Base-by-base conservation (phyloP, 1,140 invertebrate species). In the Condylostylus longicornis region DNA sequence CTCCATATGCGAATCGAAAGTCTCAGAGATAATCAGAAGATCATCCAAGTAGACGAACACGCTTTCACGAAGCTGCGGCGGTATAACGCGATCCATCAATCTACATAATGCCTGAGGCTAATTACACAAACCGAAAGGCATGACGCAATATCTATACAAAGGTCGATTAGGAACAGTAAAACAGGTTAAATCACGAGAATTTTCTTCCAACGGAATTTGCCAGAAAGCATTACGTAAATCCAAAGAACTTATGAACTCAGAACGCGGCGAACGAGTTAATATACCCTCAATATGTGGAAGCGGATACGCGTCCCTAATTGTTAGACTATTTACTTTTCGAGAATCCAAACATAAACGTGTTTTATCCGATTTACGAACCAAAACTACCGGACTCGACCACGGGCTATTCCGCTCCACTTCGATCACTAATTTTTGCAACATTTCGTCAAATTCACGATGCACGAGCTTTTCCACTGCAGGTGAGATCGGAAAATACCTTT, bases 81-180 rank as follows among this genome's bases (percentile, higher is more conserved):
- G 40, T 6, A 47, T 41, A 7, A 43, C 27, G 35, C 39, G 21
- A 29, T 47, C 38, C 35, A 47, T 38, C 13, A 45, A 35, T 2
- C 41, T n/a, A 4, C 14, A 23, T 14, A 38, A 13, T 4, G 35
- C 27, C n/a, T 37, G 37, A 6, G 60, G 46, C 3, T 53, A 49
- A 41, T 65, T 62, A 15, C 38, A 43, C 2, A 67, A 45, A 1
- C 63, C 64, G 45, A 66, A 67, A 0, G 63, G 58, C 54, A 66
- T 58, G 2, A 54, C 48, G 15, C 37, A 48, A 40, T 63, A 69
- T 29, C 55, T 51, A 38, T 49, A 63, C 14, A 62, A 41, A 2
- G 57, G 54, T 33, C 51, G 48, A 27, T 54, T 53, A 14, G 54
- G 56, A 2, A 62, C 59, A 3, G 58, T 55, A 44, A 67, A 65